A percentile compares a stretch with the other conserved stretches of the same genome.
Conservation (phyloP, 2,113 vertebrate species). For the Hipposideros armiger region DNA sequence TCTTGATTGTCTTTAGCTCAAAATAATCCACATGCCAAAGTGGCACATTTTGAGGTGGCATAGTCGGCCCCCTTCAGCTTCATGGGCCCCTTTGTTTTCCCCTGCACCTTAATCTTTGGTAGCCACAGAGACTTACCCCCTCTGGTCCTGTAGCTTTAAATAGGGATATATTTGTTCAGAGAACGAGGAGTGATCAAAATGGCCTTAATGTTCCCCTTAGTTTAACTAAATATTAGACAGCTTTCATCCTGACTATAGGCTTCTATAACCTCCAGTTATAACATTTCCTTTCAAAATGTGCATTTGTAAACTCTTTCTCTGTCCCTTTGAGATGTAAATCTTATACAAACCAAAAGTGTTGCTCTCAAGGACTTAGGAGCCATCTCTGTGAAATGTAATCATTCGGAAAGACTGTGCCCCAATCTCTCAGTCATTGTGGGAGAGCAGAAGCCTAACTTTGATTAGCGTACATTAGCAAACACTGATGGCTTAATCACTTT, state of each 20-base stretch:
- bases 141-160: not conserved
- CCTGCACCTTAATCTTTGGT: not conserved
- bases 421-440: not conserved
- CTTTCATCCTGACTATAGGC: not conserved
- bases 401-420: not conserved
- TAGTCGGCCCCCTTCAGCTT: not conserved
- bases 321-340: constrained; percentile 31
- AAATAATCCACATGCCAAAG: not conserved
- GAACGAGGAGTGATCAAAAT: not conserved
- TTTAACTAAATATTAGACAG: not conserved
- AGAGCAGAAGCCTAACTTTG: not conserved
- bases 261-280: not conserved
- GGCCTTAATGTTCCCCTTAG: not conserved
- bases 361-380: not conserved
- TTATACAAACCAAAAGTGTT: not conserved
- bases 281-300: not conserved
- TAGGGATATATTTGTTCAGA: not conserved
- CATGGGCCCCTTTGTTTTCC: not conserved
- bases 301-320: not conserved
- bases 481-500: not conserved
- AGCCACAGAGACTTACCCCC: not conserved
- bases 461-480: constrained; percentile 42
- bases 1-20: not conserved
- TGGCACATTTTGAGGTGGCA: not conserved
- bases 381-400: constrained; percentile 27